Evolutionary conservation across 2,797 vertebrate genomes (phyloP).

Genomic region (Taenioides sp.): DNA sequence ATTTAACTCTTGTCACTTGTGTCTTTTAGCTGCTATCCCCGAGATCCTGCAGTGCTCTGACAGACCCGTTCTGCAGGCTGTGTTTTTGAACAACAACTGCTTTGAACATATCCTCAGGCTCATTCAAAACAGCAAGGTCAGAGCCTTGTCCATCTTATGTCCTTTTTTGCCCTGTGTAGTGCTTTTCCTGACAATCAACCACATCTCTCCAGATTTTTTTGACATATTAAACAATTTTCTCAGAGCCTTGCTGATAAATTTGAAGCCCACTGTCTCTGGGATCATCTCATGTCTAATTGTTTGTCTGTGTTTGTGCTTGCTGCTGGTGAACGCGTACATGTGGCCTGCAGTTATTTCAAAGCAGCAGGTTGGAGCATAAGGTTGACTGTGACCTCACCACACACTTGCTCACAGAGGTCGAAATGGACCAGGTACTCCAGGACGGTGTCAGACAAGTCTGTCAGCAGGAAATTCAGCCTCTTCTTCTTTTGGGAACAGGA

Average conservation of each 20-base stretch:
- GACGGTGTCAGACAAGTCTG: constrained; percentile 53
- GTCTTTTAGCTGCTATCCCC: constrained; percentile 85
- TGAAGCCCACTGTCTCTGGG: constrained; percentile 8
- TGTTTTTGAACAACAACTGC: constrained; percentile 98
- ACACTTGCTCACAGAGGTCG: constrained; percentile 84
- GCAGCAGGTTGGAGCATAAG: constrained; percentile 78
- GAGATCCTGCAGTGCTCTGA: constrained; percentile 92
- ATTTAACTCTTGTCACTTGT: constrained; percentile 6
- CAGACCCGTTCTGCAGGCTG: constrained; percentile 89
- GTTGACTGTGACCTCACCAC: constrained; percentile 77
- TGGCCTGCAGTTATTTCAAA: constrained; percentile 89
- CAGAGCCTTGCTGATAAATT: constrained; percentile 11
- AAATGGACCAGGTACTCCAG: constrained; percentile 86
- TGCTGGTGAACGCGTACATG: constrained; percentile 39
- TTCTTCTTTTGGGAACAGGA: constrained; percentile 63
- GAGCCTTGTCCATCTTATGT: constrained; percentile 35
- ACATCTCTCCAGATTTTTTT: not conserved
- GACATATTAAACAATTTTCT: not conserved
- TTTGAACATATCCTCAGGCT: constrained; percentile 96
- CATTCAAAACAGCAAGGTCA: constrained; percentile 98
- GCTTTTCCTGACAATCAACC: constrained; percentile 19
- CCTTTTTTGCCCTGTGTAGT: constrained; percentile 25
- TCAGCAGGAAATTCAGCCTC: constrained; percentile 81
- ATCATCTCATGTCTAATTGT: constrained; percentile 49
- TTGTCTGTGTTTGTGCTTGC: constrained; percentile 43